phyloP scores from a whole-genome alignment of 2,797 vertebrate species.

The Parauchenoglanis punctatus region DNA sequence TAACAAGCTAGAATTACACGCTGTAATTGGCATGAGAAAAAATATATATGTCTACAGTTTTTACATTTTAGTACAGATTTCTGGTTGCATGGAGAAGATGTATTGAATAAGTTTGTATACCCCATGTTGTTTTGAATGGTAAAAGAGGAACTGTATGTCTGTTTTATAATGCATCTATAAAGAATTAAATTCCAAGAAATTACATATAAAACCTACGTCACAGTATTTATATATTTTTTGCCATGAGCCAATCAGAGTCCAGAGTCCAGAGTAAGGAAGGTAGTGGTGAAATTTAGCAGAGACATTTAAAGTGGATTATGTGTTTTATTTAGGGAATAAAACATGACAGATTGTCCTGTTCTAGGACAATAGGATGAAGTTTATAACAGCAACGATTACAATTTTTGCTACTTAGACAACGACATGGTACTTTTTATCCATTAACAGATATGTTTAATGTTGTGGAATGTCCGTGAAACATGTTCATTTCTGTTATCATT shows the following conservation, averaged over 20 bases:
- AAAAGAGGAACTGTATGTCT: not conserved
- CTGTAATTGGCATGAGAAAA: not conserved
- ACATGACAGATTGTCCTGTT: not conserved
- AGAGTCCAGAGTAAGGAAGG: not conserved
- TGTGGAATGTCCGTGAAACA: not conserved
- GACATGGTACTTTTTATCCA: not conserved
- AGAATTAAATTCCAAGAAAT: not conserved
- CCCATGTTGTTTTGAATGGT: not conserved
- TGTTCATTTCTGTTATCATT: not conserved
- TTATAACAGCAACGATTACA: not conserved
- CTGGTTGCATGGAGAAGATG: not conserved
- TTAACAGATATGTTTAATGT: not conserved
- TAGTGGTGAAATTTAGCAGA: not conserved
- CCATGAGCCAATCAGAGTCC: not conserved
- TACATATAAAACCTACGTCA: not conserved
- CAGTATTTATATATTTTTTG: not conserved
- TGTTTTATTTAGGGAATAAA: not conserved
- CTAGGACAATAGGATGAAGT: not conserved
- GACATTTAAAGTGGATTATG: not conserved
- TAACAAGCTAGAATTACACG: not conserved
- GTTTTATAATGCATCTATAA: not conserved
- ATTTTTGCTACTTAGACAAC: not conserved
- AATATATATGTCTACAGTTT: not conserved
- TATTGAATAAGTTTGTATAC: not conserved
- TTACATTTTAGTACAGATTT: not conserved